Base-by-base conservation (phyloP, 2,888 invertebrate species). In the Eumacrocentrus americanus region DNA sequence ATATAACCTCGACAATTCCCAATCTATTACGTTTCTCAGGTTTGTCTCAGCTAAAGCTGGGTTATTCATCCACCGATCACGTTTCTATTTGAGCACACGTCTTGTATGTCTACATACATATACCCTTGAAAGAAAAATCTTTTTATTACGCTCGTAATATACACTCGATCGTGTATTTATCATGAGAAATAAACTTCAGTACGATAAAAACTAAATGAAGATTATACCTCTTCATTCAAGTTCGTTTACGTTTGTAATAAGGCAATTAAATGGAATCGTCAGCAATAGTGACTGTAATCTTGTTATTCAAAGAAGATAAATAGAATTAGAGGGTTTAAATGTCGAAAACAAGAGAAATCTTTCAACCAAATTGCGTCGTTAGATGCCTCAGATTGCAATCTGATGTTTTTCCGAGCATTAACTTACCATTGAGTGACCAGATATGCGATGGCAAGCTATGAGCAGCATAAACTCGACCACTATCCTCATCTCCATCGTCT, bases 401-500 rank as follows among this genome's bases (percentile, higher is more conserved):
- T n/a, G n/a, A n/a, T n/a, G n/a, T n/a, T n/a, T n/a, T n/a, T n/a
- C n/a, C n/a, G 4, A 4, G 12, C 2, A 46, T 7, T 12, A 23
- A 46, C 46, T 88, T 81, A 92, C 92, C 94, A 82, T 94, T 93
- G 74, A 94, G 85, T 71, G 94, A 92, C 92, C 93, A 94, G 84
- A 94, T 92, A 83, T 94, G 94, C 71, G 93, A 92, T 78, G 94
- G 94, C 83, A 94, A 84, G 73, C 93, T 94, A 82, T 94, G 93
- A 72, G 94, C 92, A 63, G 93, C 90, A 77, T 92, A 93, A 34
- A 93, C 92, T 67, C 92, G 84, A 62, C 92, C 90, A 58, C 82
- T 81, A 62, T 83, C 84, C 61, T 84, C 79, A 60, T 82, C 83
- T 51, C 86, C 85, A 71, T 90, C 90, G 73, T 90, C 90, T 50